Evolutionary conservation across 2,113 vertebrate genomes (phyloP).

Genomic region (Rhynchomys soricoides): DNA sequence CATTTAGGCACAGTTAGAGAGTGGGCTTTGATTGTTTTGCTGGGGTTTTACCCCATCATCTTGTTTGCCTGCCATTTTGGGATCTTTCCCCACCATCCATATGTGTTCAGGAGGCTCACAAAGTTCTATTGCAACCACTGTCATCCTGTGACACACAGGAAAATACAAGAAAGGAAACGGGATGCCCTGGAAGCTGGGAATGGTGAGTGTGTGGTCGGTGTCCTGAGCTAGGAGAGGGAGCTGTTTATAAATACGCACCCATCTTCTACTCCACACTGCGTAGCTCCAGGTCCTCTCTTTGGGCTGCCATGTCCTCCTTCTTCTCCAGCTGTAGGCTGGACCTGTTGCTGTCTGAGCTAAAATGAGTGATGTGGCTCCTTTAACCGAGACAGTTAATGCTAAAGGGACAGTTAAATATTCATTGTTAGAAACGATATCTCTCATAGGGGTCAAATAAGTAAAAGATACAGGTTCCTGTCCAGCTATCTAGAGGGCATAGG

Average conservation of each 20-base stretch:
- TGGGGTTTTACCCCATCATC: no score
- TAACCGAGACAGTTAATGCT: background rate
- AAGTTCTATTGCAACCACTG: background rate
- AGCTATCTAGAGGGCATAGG: background rate
- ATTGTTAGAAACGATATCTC: background rate
- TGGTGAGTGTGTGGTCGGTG: background rate
- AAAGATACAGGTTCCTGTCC: background rate
- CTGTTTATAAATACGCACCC: background rate
- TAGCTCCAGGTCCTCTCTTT: background rate
- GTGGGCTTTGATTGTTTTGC: background rate
- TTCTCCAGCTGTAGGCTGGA: background rate
- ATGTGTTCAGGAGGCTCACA: background rate
- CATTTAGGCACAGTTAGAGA: background rate
- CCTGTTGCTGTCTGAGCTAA: background rate
- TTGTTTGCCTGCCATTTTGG: no score
- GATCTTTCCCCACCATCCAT: background rate
- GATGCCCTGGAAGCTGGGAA: background rate
- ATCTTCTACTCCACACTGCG: background rate
- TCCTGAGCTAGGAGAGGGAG: background rate
- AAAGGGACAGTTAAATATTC: background rate
- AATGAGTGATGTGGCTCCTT: background rate
- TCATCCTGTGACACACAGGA: background rate
- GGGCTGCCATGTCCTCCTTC: background rate
- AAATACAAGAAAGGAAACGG: background rate
- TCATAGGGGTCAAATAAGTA: background rate